Base-by-base conservation (phyloP, 2,113 vertebrate species). In the Phyllostomus discolor region DNA sequence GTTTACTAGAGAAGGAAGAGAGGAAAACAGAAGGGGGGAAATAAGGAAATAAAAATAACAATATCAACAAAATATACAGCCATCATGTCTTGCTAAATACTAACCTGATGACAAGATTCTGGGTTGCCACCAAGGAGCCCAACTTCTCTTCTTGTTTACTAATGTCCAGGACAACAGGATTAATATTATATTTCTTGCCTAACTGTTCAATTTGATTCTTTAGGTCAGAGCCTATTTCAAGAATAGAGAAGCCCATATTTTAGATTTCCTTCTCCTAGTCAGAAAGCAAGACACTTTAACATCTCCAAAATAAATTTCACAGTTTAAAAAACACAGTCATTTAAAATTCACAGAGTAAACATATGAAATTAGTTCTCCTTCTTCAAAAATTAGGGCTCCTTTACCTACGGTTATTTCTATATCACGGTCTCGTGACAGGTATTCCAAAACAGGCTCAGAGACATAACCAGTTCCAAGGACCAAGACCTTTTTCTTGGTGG, bases 401-500 rank as follows among this genome's bases (percentile, higher is more conserved):
- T 97, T 99, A 99, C 99, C 99, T 97, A 99, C 98, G 85, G 99
- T 99, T 97, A 99, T 98, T 98, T 99, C 98, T 35, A 98, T 97
- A 43, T 85, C 98, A 78, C 98, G 81, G 88, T 99, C 99, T 59
- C 99, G 99, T 62, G 98, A 99, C 94, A 99, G 98, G 96, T 99
- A 99, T 91, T 99, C 99, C 43, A 99, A 98, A 2, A 99, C 99
- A 17, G 99, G 99, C 17, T 98, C 99, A 48, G 99, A 99, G 86
- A 99, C 99, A 16, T 99, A 99, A 33, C 99, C 99, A 35, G 99
- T 99, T 28, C 99, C 99, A 0, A 99, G 99, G 97, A 99, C 94
- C 91, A 99, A 98, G 72, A 99, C 99, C 10, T 97, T 99, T 98
- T 99, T 99, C 98, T 99, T 99, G 41, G 94, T 98, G 6, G 85